These are phyloP conservation scores for Epizoanthus stellaris DNA, from an alignment of 92 coral and sea anemone genomes.

Conservation along the genomic window DNA sequence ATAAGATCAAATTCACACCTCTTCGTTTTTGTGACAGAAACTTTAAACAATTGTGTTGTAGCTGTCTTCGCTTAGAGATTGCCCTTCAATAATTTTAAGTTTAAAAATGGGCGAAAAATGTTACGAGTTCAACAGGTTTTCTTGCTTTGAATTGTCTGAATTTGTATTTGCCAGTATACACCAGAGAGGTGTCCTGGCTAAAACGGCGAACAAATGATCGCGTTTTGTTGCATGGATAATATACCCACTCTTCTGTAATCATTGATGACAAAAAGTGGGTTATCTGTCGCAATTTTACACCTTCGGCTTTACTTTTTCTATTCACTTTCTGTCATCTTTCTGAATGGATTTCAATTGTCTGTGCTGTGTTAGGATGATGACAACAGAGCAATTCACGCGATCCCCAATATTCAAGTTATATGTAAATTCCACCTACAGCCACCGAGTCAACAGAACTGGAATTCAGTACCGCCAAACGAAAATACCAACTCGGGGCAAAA, in stretches of 20 bases:
- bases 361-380: constrained; percentile 59
- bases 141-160: background rate
- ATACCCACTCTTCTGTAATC: constrained; percentile 65
- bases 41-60: constrained; percentile 44
- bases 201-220: constrained; percentile 39
- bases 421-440: constrained; percentile 66
- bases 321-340: constrained; percentile 80
- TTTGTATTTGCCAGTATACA: constrained; percentile 21
- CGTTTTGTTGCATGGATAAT: constrained; percentile 44
- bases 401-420: constrained; percentile 51
- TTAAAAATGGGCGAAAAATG: constrained; percentile 23
- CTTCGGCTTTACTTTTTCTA: constrained; percentile 79
- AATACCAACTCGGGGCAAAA: constrained; percentile 80
- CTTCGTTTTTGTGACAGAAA: constrained; percentile 80
- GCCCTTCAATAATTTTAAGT: constrained; percentile 7
- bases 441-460: constrained; percentile 84
- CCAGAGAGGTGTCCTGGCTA: constrained; percentile 44
- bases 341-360: constrained; percentile 75
- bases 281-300: constrained; percentile 72
- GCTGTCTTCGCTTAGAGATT: constrained; percentile 69
- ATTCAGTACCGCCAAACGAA: constrained; percentile 80
- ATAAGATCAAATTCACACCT: constrained; percentile 90
- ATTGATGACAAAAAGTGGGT: constrained; percentile 75
- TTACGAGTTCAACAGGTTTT: constrained; percentile 46
- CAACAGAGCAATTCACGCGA: constrained; percentile 80